Evolutionary conservation across 2,888 invertebrate genomes (phyloP).

Genomic region (Oligia strigilis): DNA sequence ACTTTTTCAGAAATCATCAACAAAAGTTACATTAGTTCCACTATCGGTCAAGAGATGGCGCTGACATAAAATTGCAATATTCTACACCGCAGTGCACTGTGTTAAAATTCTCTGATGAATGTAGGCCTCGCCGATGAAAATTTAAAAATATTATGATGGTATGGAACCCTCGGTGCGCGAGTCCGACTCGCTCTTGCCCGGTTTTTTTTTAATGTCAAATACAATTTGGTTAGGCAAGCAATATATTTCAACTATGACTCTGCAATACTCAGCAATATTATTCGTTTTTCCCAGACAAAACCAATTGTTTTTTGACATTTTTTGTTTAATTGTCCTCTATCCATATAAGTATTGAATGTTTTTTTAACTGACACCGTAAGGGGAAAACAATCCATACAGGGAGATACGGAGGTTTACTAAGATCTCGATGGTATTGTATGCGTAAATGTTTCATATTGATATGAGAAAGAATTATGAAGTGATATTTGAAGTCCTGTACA

Average conservation of each 20-base stretch:
- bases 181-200: no score
- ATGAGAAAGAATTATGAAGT: neutral
- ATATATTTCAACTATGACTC: conserved; percentile 14
- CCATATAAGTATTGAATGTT: neutral
- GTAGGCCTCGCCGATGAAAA: no score
- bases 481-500: neutral
- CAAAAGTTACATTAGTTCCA: no score
- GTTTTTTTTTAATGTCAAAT: neutral
- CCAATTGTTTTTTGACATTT: neutral
- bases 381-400: neutral
- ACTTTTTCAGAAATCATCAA: no score
- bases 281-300: neutral
- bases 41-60: no score
- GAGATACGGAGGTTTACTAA: neutral
- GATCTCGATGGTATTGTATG: neutral
- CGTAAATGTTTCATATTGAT: neutral
- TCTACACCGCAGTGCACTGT: no score
- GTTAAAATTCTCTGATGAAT: no score
- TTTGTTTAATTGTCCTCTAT: neutral
- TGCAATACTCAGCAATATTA: conserved; percentile 5
- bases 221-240: neutral
- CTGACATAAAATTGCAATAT: no score
- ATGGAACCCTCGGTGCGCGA: no score
- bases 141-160: no score
- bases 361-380: neutral